Evolutionary conservation across 92 coral and sea anemone species (phyloP).

Genomic region (Micromussa lordhowensis): DNA sequence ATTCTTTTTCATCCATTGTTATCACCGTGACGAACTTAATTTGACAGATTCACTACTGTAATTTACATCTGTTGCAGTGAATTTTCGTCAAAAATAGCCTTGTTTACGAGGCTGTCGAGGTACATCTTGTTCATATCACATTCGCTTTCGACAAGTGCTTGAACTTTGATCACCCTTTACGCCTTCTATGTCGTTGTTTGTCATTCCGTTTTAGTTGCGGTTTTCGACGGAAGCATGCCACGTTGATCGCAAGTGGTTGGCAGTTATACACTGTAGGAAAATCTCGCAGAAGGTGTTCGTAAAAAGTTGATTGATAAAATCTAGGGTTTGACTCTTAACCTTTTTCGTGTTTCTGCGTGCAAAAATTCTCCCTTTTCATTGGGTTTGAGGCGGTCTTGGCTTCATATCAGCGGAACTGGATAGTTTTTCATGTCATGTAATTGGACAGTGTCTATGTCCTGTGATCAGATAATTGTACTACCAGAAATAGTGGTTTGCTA

Average conservation of each 20-base stretch:
- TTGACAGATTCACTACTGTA: background rate
- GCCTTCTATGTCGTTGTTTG: background rate
- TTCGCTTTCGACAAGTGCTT: background rate
- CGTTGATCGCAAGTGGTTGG: background rate
- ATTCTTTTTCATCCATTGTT: background rate
- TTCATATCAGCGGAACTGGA: too few relatives aligned
- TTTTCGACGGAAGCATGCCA: background rate
- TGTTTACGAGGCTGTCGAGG: too few relatives aligned
- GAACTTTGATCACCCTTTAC: constrained; percentile 11
- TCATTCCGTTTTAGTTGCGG: background rate
- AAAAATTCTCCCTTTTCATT: too few relatives aligned
- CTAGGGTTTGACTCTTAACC: background rate
- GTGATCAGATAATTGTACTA: too few relatives aligned
- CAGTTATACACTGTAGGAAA: background rate
- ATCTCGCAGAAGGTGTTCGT: background rate
- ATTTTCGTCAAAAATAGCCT: background rate
- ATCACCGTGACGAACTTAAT: background rate
- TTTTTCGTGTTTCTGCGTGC: background rate
- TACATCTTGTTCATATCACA: background rate
- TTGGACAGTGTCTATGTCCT: too few relatives aligned
- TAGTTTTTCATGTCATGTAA: too few relatives aligned
- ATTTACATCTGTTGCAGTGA: background rate
- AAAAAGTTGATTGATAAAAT: background rate
- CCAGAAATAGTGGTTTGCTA: too few relatives aligned
- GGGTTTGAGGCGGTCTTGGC: too few relatives aligned